Evolutionary conservation across 92 coral and sea anemone species (phyloP).

Genomic region (Porites rus): DNA sequence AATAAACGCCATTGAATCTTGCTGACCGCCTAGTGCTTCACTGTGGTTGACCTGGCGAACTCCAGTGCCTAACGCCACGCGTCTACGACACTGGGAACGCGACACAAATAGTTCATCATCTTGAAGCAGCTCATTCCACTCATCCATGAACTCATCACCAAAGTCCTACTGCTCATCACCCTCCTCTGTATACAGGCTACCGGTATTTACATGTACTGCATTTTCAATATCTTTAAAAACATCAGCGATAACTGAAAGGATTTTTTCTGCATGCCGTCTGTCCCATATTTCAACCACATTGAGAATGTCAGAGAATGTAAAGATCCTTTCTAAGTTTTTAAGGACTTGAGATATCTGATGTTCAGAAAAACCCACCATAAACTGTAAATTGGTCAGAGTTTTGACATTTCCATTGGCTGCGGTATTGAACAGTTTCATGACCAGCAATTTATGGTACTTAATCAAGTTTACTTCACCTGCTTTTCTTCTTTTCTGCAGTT

Average conservation of each 20-base stretch:
- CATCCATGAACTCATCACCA: constrained; percentile 75
- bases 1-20: too few species aligned
- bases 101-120: constrained; percentile 51
- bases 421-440: constrained; percentile 36
- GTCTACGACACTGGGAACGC: too few species aligned
- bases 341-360: constrained; percentile 53
- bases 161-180: constrained; percentile 29
- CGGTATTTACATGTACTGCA: background rate
- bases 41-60: too few species aligned
- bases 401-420: constrained; percentile 49
- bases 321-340: constrained; percentile 37
- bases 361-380: constrained; percentile 62
- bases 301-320: constrained; percentile 40
- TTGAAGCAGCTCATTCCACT: constrained; percentile 74
- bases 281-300: constrained; percentile 64
- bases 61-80: too few species aligned
- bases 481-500: too few species aligned
- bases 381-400: constrained; percentile 57
- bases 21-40: too few species aligned
- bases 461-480: too few species aligned
- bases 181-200: constrained; percentile 4
- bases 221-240: constrained; percentile 41
- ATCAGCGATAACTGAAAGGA: constrained; percentile 20
- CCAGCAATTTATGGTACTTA: constrained; percentile 30
- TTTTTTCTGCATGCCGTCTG: constrained; percentile 48